These are phyloP conservation scores for Caerostris darwini DNA, from an alignment of 1,140 invertebrate genomes.

Conservation along the genomic window DNA sequence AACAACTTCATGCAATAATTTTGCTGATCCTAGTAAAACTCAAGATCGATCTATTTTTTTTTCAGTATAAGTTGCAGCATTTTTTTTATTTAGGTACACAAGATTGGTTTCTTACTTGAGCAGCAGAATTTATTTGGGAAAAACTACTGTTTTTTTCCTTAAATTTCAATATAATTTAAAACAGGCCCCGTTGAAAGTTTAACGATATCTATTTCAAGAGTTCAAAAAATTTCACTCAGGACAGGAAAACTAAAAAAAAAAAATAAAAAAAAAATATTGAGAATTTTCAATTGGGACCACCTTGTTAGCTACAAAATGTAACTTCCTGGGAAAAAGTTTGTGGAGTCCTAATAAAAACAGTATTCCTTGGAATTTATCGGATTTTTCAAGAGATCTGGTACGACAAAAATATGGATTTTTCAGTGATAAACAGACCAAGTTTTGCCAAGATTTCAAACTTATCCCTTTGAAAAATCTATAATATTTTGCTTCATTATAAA, in stretches of 20 bases:
- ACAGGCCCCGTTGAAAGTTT: neutral
- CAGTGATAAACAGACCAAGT: neutral
- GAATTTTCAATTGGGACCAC: conserved; percentile 23
- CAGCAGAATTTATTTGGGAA: neutral
- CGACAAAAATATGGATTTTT: neutral
- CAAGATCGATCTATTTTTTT: neutral
- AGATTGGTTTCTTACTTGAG: neutral
- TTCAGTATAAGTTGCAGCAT: neutral
- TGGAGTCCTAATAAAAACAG: neutral
- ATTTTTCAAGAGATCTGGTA: neutral
- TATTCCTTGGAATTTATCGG: neutral
- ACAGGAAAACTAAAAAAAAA: neutral
- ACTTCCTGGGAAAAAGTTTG: neutral
- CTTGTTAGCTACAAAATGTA: conserved; percentile 22
- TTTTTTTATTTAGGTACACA: neutral
- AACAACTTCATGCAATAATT: neutral
- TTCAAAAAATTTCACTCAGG: neutral
- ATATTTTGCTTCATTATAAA: too few relatives aligned
- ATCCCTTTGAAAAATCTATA: too few relatives aligned
- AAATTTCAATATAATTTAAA: neutral
- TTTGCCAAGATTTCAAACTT: too few relatives aligned
- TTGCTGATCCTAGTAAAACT: neutral
- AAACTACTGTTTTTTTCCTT: neutral
- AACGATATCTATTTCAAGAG: neutral
- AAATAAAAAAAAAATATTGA: neutral